phyloP scores from a whole-genome alignment of 2,797 vertebrate genomes.

The Falco rusticolus region DNA sequence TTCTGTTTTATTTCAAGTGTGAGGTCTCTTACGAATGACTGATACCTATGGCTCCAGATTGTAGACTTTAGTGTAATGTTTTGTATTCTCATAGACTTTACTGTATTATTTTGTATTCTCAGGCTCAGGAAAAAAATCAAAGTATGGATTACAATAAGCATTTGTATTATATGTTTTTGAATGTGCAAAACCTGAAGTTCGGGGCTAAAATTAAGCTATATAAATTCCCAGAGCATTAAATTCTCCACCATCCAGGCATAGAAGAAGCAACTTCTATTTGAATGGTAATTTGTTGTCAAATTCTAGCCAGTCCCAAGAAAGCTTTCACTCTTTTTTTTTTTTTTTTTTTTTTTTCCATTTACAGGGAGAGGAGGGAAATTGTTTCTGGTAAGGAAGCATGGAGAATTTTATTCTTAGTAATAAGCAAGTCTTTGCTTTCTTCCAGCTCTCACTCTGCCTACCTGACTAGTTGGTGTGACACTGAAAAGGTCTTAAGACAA shows the following conservation, averaged over 20 bases:
- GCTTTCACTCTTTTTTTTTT: not conserved
- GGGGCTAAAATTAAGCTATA: not conserved
- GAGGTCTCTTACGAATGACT: not conserved
- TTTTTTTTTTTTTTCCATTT: not conserved
- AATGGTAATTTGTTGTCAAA: not conserved
- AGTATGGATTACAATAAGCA: not conserved
- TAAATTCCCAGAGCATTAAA: not conserved
- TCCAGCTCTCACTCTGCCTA: not conserved
- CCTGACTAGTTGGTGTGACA: not conserved
- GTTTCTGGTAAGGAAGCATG: not conserved
- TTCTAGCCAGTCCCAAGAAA: not conserved
- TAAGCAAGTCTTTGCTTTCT: not conserved
- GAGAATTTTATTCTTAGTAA: not conserved
- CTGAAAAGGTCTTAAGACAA: not conserved
- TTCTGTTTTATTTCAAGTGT: not conserved
- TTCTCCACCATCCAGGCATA: not conserved
- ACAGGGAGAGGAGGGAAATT: not conserved
- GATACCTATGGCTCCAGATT: not conserved
- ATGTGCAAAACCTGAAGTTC: not conserved
- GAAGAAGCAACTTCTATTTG: not conserved
- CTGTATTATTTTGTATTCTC: not conserved
- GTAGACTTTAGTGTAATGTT: not conserved
- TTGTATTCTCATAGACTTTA: not conserved
- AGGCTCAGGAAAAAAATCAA: not conserved
- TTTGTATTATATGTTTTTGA: no score